Evolutionary conservation across 1,140 invertebrate species (phyloP), one percentile per base, ranked within the genome.

Genomic region (Ditylenchus dipsaci): DNA sequence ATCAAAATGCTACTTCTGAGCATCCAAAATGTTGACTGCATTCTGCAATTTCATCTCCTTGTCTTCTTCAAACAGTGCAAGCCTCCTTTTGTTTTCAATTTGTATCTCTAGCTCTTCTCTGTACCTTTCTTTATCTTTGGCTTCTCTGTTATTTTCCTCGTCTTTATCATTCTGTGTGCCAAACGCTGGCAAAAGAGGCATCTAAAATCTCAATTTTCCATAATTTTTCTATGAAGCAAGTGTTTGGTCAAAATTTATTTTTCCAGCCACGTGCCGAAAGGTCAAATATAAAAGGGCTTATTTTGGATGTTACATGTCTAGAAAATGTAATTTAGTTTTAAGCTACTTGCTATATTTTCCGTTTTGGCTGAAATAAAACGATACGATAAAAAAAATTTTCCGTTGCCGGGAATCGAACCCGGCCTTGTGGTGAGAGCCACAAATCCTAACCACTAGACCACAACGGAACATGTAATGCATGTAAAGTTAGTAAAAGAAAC

Each of bases 361-460:
- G n/a, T n/a, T n/a, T n/a, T n/a, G n/a, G n/a, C n/a, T n/a, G n/a
- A n/a, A n/a, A n/a, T n/a, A n/a, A n/a, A n/a, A n/a, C n/a, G n/a
- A n/a, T n/a, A n/a, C n/a, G n/a, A n/a, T n/a, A n/a, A n/a, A n/a
- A n/a, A n/a, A n/a, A n/a, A n/a, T n/a, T n/a, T 88, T 89, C 88
- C 88, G 87, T 87, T 89, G 88, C 89, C 88, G 88, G 88, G 88
- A 89, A 89, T 89, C 88, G 88, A 90, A 89, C 88, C 88, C 88
- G 88, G 88, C 88, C 88, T 89, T 87, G 88, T 88, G 88, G 88
- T 89, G 88, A 89, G 87, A 89, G 88, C 89, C 88, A 88, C 88
- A 87, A 89, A 89, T 89, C 88, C 89, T 89, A 89, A 87, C 88
- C 89, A 72, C 81, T 82, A 79, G 81, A 82, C 80, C 78, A 82